phyloP scores from a whole-genome alignment of 2,113 vertebrate genomes.

The Pteropus alecto region DNA sequence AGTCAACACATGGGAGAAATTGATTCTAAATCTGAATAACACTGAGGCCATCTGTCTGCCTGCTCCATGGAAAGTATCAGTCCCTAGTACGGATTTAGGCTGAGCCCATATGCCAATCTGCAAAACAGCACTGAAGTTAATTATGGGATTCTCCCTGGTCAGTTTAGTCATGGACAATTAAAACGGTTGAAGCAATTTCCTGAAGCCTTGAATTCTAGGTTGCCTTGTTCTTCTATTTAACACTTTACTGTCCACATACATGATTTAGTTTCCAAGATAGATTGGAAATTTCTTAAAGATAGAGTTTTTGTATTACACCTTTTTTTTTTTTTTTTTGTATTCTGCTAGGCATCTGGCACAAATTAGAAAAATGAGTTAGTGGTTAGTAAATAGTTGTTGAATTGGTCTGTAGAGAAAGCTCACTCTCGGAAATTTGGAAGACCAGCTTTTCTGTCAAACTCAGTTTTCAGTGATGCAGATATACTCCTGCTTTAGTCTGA shows the following conservation, averaged over 20 bases:
- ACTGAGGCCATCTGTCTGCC: slow-evolving; percentile 53
- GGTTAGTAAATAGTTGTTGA: not conserved
- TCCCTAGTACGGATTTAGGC: slow-evolving; percentile 14
- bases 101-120: slow-evolving; percentile 3
- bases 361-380: not conserved
- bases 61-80: slow-evolving; percentile 32
- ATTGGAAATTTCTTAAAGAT: not conserved
- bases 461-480: not conserved
- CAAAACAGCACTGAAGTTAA: not conserved
- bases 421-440: not conserved
- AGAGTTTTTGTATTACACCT: not conserved
- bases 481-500: not conserved
- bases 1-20: slow-evolving; percentile 48
- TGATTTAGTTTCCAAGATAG: slow-evolving; percentile 17
- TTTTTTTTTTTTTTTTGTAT: not conserved
- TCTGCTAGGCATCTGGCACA: not conserved
- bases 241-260: not conserved
- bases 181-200: slow-evolving; percentile 8
- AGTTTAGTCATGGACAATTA: slow-evolving; percentile 41
- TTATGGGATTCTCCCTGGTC: slow-evolving; percentile 2
- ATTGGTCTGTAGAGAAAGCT: not conserved
- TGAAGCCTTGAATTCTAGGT: slow-evolving; percentile 14
- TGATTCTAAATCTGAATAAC: slow-evolving; percentile 35
- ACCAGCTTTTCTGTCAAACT: not conserved
- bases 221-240: not conserved